Conservation (phyloP, 2,797 vertebrate species). For the Ficedula albicollis region DNA sequence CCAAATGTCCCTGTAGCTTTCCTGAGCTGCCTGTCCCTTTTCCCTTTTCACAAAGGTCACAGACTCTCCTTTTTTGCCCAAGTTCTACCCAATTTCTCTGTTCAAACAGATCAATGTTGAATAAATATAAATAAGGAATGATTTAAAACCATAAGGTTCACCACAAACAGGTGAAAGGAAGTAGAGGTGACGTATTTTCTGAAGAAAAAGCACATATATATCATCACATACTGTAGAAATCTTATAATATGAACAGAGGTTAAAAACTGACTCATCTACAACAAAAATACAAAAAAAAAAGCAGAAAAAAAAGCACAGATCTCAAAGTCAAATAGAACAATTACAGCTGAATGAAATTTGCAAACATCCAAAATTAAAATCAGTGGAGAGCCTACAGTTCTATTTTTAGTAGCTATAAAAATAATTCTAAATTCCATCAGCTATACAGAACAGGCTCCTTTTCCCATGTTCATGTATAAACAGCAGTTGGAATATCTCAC, state of each 20-base stretch:
- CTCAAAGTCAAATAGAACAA: background rate
- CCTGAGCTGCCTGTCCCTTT: background rate
- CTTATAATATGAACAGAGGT: background rate
- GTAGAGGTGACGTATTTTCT: background rate
- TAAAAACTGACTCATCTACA: background rate
- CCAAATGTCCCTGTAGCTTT: background rate
- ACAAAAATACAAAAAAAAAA: background rate
- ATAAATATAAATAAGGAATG: background rate
- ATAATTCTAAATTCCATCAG: background rate
- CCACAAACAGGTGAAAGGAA: background rate
- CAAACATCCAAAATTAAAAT: background rate
- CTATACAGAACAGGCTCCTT: background rate
- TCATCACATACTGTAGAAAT: background rate
- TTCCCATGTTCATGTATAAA: background rate
- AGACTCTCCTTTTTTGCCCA: background rate
- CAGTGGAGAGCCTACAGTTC: background rate
- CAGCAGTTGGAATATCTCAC: background rate
- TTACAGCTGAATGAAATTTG: background rate
- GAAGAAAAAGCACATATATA: background rate
- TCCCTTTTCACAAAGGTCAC: background rate
- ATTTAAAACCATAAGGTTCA: background rate
- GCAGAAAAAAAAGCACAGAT: background rate
- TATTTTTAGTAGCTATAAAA: slow-evolving; percentile 2
- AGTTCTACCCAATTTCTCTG: background rate
- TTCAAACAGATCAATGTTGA: background rate